Base-by-base conservation (phyloP, 2,888 invertebrate genomes). In the Limenitis camilla region DNA sequence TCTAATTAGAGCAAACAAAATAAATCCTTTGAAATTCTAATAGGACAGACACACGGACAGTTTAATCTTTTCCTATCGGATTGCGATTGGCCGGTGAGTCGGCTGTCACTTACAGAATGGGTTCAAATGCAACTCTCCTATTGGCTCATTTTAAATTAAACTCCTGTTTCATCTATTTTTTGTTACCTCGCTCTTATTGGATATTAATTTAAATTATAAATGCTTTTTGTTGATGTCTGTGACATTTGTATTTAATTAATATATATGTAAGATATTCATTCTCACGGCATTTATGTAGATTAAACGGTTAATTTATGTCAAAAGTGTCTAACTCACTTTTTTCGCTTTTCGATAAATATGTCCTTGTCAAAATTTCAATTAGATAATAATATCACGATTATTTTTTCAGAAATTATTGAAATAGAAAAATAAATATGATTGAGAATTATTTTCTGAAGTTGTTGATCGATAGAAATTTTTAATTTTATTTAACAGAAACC, bases 41-140 rank as follows among this genome's bases (percentile, higher is more conserved):
- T 74, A 74, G 72, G 74, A 78, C 19, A 67, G 69, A 67, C 63
- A 68, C 55, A 19, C 33, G 38, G 40, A 49, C 36, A 43, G 32
- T 81, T 76, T 81, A 82, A 83, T 82, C 82, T 80, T 71, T 43
- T 53, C 71, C 71, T 71, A 84, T 84, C 83, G 81, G 81, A 84
- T 86, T 85, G 19, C 19, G 19, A 19, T 19, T 19, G 19, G 19
- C 19, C 19, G 81, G 85, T 70, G 69, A 70, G 72, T 67, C 70
- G 67, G 75, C 82, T 85, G 86, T 86, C 86, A 85, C 66, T 70
- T 72, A 69, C 86, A 86, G 80, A 75, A 71, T 69, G 69, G 69
- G 71, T 78, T 81, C 78, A 78, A 79, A 81, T 80, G 77, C 79
- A 78, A 68, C 71, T 69, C 71, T 69, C 70, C 69, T 73, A 81